Base-by-base conservation (phyloP, 2,797 vertebrate genomes). In the Chelon auratus region DNA sequence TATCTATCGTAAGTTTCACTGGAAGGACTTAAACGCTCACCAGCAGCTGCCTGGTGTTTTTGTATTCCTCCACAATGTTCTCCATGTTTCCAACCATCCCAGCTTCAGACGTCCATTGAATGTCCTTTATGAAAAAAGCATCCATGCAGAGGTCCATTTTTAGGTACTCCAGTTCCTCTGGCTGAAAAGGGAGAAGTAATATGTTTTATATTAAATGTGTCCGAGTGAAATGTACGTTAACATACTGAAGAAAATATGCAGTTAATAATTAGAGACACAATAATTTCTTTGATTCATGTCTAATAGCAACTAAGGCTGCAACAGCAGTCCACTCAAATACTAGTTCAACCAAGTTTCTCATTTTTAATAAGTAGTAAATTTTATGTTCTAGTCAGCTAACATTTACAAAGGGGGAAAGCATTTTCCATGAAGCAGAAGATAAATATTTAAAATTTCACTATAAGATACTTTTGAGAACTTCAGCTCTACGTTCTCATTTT, bases 31-130 rank as follows among this genome's bases (percentile, higher is more conserved):
- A 22, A 53, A 75, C 33, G 76, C 88, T 95, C 93, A 99, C 98
- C 81, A 95, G 67, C 56, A 99, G 89, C 63, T 94, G 87, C 72
- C 96, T 93, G 69, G 85, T 87, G 58, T 93, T 68, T 89, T 95
- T 97, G 93, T 95, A 99, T 77, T 99, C 97, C 33, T 90, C 89
- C 83, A 97, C 78, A 2, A 98, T 75, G n/a, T 2, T 83, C 37
- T 73, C 77, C 24, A 99, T 96, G 81, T 96, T 98, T 26, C 96
- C 95, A 77, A 96, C 78, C 20, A 99, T 90, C 37, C 97, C 98
- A 2, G 56, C 17, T 72, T 96, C 94, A 79, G 94, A 94, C 1
- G 83, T 90, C 97, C 97, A 99, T 6, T 40, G 77, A 18, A 98
- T 80, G 69, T 91, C 95, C 69, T 95, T 98, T 68, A 97, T 76